phyloP scores from a whole-genome alignment of 2,797 vertebrate genomes.

The Anolis apletophallus region DNA sequence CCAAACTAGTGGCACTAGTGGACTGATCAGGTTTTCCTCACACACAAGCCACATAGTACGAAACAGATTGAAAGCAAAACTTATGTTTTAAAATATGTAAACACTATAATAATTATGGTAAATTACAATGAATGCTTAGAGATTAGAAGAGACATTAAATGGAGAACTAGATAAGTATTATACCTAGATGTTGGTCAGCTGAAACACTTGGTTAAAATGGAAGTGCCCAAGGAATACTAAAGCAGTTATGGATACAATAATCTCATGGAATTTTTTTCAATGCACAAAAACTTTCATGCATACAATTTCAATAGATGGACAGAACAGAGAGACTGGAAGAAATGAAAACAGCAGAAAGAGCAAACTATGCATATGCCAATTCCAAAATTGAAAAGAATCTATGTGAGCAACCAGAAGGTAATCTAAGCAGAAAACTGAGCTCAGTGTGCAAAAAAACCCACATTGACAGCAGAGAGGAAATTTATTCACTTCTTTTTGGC shows the following conservation, averaged over 20 bases:
- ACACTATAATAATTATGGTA: not conserved
- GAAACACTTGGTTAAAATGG: not conserved
- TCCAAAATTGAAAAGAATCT: not conserved
- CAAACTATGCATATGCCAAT: not conserved
- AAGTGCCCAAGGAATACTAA: not conserved
- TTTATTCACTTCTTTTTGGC: not conserved
- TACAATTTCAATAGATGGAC: not conserved
- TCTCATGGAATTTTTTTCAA: not conserved
- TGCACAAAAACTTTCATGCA: not conserved
- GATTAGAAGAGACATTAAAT: not conserved
- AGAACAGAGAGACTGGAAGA: not conserved
- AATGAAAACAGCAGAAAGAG: not conserved
- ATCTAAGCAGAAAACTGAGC: not conserved
- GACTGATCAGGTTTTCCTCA: not conserved
- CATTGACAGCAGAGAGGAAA: not conserved
- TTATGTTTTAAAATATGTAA: not conserved
- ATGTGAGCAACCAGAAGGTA: not conserved
- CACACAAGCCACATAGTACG: not conserved
- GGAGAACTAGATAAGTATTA: not conserved
- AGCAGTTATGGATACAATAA: not conserved
- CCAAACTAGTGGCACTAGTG: not conserved
- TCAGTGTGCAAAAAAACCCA: not conserved
- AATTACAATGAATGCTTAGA: not conserved
- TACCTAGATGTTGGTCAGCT: not conserved
- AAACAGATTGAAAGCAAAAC: not conserved